Evolutionary conservation across 2,888 invertebrate genomes (phyloP).

Genomic region (Drosophila meridiana): DNA sequence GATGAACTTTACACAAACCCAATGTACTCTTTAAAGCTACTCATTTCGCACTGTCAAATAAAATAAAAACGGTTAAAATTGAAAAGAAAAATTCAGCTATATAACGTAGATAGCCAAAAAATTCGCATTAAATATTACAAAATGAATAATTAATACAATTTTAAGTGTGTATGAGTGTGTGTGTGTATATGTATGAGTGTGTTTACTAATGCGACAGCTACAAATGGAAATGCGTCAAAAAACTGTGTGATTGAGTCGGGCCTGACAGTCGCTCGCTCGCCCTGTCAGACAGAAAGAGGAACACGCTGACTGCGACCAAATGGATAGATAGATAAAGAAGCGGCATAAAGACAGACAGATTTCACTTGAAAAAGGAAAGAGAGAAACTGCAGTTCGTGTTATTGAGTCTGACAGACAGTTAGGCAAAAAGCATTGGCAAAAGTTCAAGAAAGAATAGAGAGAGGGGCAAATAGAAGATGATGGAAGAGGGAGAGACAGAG

Average conservation of each 20-base stretch:
- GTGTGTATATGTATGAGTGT: slow-evolving; percentile 1
- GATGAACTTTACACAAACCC: slow-evolving; percentile 9
- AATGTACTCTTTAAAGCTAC: slow-evolving; percentile 38
- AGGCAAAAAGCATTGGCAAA: slow-evolving; percentile 7
- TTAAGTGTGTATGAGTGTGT: not conserved
- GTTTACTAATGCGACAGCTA: slow-evolving; percentile 26
- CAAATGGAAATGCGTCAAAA: slow-evolving; percentile 68
- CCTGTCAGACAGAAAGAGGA: slow-evolving; percentile 2
- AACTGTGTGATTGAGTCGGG: slow-evolving; percentile 49
- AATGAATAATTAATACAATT: slow-evolving; percentile 66
- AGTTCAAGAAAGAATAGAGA: slow-evolving; percentile 13
- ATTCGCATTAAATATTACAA: slow-evolving; percentile 54
- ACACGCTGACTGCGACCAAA: slow-evolving; percentile 8
- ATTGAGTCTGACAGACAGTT: slow-evolving; percentile 62
- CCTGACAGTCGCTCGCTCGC: slow-evolving; percentile 50
- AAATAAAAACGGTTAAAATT: not conserved
- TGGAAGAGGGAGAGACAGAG: not conserved
- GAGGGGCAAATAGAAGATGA: not conserved
- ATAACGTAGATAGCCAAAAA: slow-evolving; percentile 2
- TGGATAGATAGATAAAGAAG: slow-evolving; percentile 22
- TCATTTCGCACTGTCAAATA: slow-evolving; percentile 1
- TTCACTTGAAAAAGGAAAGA: slow-evolving; percentile 1
- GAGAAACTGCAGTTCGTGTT: slow-evolving; percentile 36
- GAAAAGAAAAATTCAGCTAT: not conserved
- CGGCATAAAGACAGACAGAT: slow-evolving; percentile 3